Percentiles rank a stretch among this genome's conserved stretches.
Evolutionary conservation across 2,797 vertebrate genomes (phyloP).

Genomic region (Alauda arvensis): DNA sequence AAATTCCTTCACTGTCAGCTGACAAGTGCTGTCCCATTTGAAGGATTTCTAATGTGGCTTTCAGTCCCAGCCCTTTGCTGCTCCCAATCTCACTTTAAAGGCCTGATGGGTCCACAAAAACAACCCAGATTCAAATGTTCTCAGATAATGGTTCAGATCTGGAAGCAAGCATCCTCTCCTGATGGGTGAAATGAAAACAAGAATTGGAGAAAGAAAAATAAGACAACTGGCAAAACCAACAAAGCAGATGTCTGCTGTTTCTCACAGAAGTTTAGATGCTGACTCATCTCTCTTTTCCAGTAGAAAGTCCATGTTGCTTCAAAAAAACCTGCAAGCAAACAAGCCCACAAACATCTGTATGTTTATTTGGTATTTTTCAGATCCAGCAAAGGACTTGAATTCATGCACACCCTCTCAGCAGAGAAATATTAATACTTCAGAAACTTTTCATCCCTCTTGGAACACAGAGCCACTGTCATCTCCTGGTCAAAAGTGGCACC

Average conservation of each 20-base stretch:
- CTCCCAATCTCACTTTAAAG: not conserved
- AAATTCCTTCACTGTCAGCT: conserved; percentile 24
- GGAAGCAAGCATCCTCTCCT: not conserved
- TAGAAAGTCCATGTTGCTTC: not conserved
- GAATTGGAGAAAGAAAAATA: not conserved
- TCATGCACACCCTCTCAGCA: not conserved
- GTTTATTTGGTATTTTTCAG: not conserved
- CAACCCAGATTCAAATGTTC: not conserved
- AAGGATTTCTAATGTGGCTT: not conserved
- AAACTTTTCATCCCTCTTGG: not conserved
- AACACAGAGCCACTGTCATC: not conserved
- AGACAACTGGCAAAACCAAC: no score
- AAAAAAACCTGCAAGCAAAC: not conserved
- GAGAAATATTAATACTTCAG: not conserved
- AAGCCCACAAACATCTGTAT: not conserved
- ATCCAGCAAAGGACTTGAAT: not conserved
- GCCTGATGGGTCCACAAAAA: not conserved
- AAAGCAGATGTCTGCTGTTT: not conserved
- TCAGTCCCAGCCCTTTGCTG: not conserved
- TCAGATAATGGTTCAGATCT: not conserved
- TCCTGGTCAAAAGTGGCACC: not conserved
- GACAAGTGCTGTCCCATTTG: not conserved
- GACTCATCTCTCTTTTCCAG: not conserved
- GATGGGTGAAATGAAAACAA: not conserved
- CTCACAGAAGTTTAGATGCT: not conserved